phyloP scores from a whole-genome alignment of 2,797 vertebrate species.

The Sebastes cheni region DNA sequence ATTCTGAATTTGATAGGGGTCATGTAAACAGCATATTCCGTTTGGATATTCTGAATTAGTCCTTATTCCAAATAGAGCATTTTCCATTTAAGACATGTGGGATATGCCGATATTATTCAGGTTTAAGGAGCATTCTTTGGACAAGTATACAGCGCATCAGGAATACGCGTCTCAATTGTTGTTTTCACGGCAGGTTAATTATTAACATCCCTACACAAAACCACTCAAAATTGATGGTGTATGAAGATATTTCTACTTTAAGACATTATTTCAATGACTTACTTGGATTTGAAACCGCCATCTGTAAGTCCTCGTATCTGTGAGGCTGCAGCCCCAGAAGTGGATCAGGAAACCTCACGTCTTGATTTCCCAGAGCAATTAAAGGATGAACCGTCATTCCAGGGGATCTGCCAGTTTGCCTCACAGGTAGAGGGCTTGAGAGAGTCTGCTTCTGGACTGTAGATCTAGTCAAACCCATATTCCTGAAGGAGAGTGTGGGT shows the following conservation, averaged over 20 bases:
- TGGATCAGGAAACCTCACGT: constrained; percentile 58
- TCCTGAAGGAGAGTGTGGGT: constrained; percentile 77
- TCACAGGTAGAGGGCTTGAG: constrained; percentile 28
- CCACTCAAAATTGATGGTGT: neutral
- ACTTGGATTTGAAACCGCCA: constrained; percentile 78
- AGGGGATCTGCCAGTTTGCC: constrained; percentile 7
- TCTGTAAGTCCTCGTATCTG: constrained; percentile 62
- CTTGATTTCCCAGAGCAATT: constrained; percentile 51
- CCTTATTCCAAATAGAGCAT: too few species aligned
- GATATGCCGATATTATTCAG: too few species aligned
- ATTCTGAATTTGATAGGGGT: too few species aligned
- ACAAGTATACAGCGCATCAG: too few species aligned
- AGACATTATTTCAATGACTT: constrained; percentile 45
- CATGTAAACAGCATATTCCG: too few species aligned
- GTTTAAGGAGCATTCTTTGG: too few species aligned
- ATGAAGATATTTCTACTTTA: neutral
- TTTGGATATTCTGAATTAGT: too few species aligned
- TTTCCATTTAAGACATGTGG: too few species aligned
- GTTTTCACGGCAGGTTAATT: too few species aligned
- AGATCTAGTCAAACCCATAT: constrained; percentile 43
- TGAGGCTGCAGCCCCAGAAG: constrained; percentile 61
- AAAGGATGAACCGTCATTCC: constrained; percentile 31
- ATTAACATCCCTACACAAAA: neutral
- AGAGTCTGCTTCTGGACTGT: constrained; percentile 20
- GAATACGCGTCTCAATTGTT: too few species aligned